Percentiles rank a stretch among this genome's conserved stretches.
These are phyloP conservation scores for Sussaba pulchella DNA, from an alignment of 2,888 invertebrate genomes.

Conservation along the genomic window DNA sequence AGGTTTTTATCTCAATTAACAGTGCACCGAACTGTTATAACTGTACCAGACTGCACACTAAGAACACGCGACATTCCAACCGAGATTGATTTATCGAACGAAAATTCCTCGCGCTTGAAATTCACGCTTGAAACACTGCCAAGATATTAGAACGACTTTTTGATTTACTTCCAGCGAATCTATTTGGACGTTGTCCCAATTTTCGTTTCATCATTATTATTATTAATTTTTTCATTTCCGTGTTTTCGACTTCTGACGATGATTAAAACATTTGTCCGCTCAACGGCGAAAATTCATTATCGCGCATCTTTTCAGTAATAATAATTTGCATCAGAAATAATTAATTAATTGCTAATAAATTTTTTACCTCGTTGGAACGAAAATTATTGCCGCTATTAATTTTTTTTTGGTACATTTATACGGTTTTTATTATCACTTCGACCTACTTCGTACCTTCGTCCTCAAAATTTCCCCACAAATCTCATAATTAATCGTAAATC, in stretches of 20 bases:
- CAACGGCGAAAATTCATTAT: no score
- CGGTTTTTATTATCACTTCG: slow-evolving; percentile 33
- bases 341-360: no score
- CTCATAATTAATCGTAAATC: slow-evolving; percentile 31
- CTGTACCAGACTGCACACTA: slow-evolving; percentile 29
- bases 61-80: slow-evolving; percentile 42
- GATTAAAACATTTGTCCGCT: not conserved
- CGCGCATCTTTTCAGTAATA: no score
- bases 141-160: slow-evolving; percentile 59
- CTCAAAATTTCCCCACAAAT: not conserved
- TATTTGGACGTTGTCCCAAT: slow-evolving; percentile 60
- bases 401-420: not conserved
- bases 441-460: slow-evolving; percentile 31
- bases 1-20: slow-evolving; percentile 1
- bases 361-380: no score
- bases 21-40: slow-evolving; percentile 5
- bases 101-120: slow-evolving; percentile 51
- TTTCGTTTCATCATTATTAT: slow-evolving; percentile 10
- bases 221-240: no score
- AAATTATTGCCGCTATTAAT: no score
- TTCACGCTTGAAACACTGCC: slow-evolving; percentile 45
- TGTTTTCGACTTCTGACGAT: not conserved
- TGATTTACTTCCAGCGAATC: slow-evolving; percentile 48
- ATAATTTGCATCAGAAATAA: no score
- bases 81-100: slow-evolving; percentile 58